Evolutionary conservation across 2,797 vertebrate genomes (phyloP).

Genomic region (Sebastes dallii): DNA sequence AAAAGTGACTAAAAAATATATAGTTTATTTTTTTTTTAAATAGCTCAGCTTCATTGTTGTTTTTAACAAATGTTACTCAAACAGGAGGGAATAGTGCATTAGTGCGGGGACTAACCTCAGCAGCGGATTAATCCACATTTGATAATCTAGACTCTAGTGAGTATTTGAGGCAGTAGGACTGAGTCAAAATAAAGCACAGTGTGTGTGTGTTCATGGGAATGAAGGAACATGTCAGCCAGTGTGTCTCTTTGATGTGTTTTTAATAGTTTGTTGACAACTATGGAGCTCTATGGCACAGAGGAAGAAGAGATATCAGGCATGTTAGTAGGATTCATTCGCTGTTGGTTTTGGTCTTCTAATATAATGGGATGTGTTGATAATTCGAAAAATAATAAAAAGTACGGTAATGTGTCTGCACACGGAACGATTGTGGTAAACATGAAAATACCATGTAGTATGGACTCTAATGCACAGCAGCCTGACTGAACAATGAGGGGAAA

Average conservation of each 20-base stretch:
- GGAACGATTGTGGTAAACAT: not conserved
- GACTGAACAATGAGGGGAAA: not conserved
- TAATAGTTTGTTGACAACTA: not conserved
- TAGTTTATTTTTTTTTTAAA: no score
- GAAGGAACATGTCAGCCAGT: not conserved
- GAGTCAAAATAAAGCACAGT: not conserved
- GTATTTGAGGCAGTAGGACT: not conserved
- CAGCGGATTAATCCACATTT: not conserved
- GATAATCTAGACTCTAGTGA: not conserved
- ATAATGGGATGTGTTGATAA: not conserved
- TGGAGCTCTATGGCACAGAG: not conserved
- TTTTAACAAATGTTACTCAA: not conserved
- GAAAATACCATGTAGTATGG: not conserved
- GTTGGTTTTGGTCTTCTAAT: not conserved
- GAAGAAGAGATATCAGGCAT: not conserved
- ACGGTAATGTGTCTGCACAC: not conserved
- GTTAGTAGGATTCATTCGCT: not conserved
- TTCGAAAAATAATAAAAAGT: not conserved
- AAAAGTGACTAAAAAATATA: no score
- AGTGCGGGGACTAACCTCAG: not conserved
- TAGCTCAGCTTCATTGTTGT: not conserved
- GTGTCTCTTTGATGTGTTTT: not conserved
- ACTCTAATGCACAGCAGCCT: not conserved
- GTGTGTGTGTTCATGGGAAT: not conserved
- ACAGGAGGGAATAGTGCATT: not conserved